Percentiles rank a stretch among this genome's conserved stretches.
These are phyloP conservation scores for Alsophila aescularia DNA, from an alignment of 2,888 invertebrate genomes.

Conservation along the genomic window DNA sequence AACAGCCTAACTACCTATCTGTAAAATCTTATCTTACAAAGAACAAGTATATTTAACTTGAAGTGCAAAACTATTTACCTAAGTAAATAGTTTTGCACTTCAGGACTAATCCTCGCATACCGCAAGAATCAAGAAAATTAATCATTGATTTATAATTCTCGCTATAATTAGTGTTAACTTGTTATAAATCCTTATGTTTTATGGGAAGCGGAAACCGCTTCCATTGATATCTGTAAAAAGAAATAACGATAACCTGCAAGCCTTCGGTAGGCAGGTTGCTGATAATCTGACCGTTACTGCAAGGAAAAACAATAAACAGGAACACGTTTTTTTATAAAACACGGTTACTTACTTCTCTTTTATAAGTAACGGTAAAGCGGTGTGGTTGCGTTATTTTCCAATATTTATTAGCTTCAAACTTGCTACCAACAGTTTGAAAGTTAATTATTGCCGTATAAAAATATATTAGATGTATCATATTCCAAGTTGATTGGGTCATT, in stretches of 20 bases:
- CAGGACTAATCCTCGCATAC: background rate
- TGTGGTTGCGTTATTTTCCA: constrained; percentile 32
- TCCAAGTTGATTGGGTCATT: constrained; percentile 20
- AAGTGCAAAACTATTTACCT: background rate
- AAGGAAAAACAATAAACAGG: constrained; percentile 44
- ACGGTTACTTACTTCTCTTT: constrained; percentile 38
- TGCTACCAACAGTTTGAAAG: constrained; percentile 29
- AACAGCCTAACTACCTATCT: too few species aligned
- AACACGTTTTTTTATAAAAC: constrained; percentile 37
- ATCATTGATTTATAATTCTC: constrained; percentile 24
- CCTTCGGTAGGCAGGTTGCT: constrained; percentile 31
- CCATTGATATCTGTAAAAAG: constrained; percentile 32
- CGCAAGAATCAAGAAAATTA: constrained; percentile 25
- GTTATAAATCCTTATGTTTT: constrained; percentile 32
- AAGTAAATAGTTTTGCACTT: too few species aligned
- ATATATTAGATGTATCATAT: constrained; percentile 25
- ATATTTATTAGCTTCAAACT: constrained; percentile 35
- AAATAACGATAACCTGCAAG: constrained; percentile 30
- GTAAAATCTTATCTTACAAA: background rate
- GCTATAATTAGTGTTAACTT: constrained; percentile 19
- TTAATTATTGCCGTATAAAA: constrained; percentile 29
- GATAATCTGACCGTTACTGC: constrained; percentile 36
- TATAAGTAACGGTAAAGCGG: constrained; percentile 35
- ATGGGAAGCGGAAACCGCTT: constrained; percentile 29
- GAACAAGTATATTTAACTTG: background rate